A percentile compares a stretch with the other conserved stretches of the same genome.
Evolutionary conservation across 2,888 invertebrate species (phyloP).

Genomic region (Isoperla grammatica): DNA sequence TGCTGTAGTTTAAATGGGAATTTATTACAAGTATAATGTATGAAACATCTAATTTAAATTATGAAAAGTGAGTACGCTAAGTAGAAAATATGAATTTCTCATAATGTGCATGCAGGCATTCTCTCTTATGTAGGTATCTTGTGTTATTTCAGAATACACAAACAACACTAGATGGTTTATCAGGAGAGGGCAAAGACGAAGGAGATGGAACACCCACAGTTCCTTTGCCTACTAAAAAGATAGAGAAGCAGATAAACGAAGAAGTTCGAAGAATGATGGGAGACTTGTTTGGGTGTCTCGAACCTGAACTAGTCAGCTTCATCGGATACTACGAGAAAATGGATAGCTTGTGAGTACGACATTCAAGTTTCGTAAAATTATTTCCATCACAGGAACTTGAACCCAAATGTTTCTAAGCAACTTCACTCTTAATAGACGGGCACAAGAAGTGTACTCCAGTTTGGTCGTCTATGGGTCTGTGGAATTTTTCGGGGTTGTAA

Average conservation of each 20-base stretch:
- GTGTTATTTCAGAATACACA: slow-evolving; percentile 48
- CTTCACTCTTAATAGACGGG: too few relatives aligned
- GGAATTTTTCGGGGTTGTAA: too few relatives aligned
- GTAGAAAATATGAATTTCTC: too few relatives aligned
- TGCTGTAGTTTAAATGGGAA: too few relatives aligned
- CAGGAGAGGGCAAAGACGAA: slow-evolving; percentile 40
- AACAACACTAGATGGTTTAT: slow-evolving; percentile 50
- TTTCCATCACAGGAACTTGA: too few relatives aligned
- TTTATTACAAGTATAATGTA: too few relatives aligned
- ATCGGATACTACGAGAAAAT: slow-evolving; percentile 80
- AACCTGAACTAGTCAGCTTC: slow-evolving; percentile 79
- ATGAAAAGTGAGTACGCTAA: too few relatives aligned
- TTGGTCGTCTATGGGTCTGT: too few relatives aligned
- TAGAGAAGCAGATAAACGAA: slow-evolving; percentile 66
- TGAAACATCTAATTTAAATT: too few relatives aligned
- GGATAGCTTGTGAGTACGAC: slow-evolving; percentile 75
- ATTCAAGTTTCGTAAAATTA: slow-evolving; percentile 12
- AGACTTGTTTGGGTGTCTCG: slow-evolving; percentile 82
- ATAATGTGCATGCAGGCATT: too few relatives aligned
- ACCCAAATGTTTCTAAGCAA: too few relatives aligned
- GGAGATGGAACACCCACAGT: slow-evolving; percentile 36
- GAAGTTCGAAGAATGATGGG: slow-evolving; percentile 83
- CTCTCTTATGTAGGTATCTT: too few relatives aligned
- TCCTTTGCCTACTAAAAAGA: slow-evolving; percentile 46
- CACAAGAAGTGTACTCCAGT: background rate